Percentiles rank a stretch among this genome's conserved stretches.
Evolutionary conservation across 2,797 vertebrate genomes (phyloP).

Genomic region (Lepilemur septentrionalis): DNA sequence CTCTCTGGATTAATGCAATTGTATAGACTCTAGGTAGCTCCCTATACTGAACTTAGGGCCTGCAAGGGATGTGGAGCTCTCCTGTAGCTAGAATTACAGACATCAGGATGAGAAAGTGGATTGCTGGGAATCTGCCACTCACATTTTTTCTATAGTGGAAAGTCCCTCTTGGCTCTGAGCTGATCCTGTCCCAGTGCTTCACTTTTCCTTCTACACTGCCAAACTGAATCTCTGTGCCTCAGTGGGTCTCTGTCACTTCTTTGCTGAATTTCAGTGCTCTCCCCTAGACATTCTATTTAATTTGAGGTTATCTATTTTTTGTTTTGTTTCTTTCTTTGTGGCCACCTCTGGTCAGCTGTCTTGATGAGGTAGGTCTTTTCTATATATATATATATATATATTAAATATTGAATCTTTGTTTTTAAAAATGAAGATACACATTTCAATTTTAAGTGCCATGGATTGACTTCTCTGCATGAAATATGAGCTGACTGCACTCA

Average conservation of each 20-base stretch:
- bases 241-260: background rate
- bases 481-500: no score
- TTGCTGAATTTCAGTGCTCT: background rate
- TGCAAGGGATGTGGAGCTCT: background rate
- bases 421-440: no score
- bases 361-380: conserved; percentile 19
- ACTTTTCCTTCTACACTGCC: background rate
- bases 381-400: background rate
- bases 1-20: background rate
- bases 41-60: background rate
- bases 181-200: background rate
- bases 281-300: background rate
- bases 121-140: background rate
- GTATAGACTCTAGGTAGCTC: background rate
- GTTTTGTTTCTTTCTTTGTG: background rate
- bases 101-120: background rate
- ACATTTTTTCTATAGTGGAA: background rate
- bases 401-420: no score
- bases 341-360: background rate
- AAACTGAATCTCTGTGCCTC: background rate
- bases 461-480: no score
- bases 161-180: background rate
- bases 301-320: background rate
- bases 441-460: no score
- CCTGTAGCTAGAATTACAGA: background rate